Conservation (phyloP, 2,797 vertebrate genomes). For the Hypotaenidia okinawae region DNA sequence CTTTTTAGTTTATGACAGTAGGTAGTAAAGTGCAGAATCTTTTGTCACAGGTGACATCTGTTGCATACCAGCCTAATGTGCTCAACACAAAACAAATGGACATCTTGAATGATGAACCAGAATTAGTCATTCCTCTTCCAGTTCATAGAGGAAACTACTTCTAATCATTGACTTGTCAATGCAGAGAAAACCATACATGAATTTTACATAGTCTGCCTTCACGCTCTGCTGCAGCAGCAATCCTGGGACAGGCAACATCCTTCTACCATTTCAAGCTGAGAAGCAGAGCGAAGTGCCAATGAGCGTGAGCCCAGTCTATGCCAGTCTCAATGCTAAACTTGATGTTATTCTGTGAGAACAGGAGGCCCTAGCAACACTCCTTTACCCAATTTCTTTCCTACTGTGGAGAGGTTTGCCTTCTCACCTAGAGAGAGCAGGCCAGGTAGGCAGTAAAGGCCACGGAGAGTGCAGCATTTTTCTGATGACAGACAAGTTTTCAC, state of each 20-base stretch:
- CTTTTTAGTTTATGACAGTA: background rate
- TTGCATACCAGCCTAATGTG: background rate
- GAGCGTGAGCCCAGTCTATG: background rate
- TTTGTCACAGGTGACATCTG: background rate
- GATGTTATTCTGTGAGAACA: background rate
- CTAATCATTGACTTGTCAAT: background rate
- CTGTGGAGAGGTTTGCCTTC: background rate
- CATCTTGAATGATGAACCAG: background rate
- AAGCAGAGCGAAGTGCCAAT: background rate
- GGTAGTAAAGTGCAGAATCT: background rate
- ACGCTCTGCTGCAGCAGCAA: background rate
- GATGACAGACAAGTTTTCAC: constrained; percentile 10
- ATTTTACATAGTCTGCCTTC: background rate
- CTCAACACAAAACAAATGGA: background rate
- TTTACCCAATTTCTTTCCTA: background rate
- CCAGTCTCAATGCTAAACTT: background rate
- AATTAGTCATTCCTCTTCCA: constrained; percentile 2
- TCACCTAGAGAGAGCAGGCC: background rate
- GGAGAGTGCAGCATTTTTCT: background rate
- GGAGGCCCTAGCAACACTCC: background rate
- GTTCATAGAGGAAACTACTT: background rate
- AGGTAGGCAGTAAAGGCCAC: background rate
- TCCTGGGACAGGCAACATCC: constrained; percentile 8
- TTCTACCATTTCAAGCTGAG: background rate
- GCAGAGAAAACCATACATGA: background rate